A percentile compares a stretch with the other conserved stretches of the same genome.
Evolutionary conservation across 1,140 invertebrate genomes (phyloP).

Genomic region (Brachionus calyciflorus): DNA sequence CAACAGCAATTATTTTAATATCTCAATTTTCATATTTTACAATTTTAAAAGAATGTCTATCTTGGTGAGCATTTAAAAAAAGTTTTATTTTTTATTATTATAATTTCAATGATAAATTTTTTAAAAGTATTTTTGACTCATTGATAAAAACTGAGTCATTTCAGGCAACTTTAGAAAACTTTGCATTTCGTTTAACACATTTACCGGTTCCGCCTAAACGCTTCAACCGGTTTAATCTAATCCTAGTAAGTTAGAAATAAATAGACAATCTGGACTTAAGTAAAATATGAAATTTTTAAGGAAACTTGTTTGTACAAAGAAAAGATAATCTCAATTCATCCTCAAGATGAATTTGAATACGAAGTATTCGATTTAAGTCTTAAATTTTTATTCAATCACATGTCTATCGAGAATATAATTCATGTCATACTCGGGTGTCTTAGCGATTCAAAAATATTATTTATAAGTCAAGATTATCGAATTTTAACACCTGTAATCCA

Average conservation of each 20-base stretch:
- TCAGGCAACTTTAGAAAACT: neutral
- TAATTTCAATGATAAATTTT: neutral
- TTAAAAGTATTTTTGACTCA: neutral
- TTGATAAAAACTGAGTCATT: neutral
- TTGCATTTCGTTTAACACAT: neutral
- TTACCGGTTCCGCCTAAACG: conserved; percentile 1
- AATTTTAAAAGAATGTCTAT: conserved; percentile 19
- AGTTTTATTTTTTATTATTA: neutral
- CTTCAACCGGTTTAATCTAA: neutral
- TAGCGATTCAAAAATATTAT: conserved; percentile 20
- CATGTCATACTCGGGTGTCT: neutral
- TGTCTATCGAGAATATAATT: neutral
- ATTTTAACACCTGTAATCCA: conserved; percentile 23
- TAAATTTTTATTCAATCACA: neutral
- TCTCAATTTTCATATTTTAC: conserved; percentile 37
- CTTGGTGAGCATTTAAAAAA: neutral
- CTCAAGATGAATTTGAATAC: conserved; percentile 4
- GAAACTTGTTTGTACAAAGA: neutral
- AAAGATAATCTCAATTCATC: neutral
- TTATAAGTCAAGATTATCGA: conserved; percentile 8
- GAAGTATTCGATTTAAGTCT: conserved; percentile 37
- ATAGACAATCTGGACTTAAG: neutral
- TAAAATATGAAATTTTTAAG: neutral
- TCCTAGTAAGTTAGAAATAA: neutral
- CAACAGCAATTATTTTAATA: conserved; percentile 37